Conservation (phyloP, 2,113 vertebrate genomes). For the Gnathonemus longibarbis region DNA sequence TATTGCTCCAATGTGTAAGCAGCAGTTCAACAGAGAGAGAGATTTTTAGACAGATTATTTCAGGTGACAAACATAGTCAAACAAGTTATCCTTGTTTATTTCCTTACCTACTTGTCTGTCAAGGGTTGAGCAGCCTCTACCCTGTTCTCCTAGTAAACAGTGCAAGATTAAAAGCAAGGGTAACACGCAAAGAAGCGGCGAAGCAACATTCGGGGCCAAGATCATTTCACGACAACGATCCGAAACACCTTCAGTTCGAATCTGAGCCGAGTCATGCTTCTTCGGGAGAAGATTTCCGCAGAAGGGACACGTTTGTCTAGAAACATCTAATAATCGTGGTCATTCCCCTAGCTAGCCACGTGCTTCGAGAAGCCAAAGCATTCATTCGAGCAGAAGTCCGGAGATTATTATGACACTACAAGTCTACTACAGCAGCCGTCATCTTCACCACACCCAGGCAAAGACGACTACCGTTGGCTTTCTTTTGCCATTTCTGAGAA, state of each 20-base stretch:
- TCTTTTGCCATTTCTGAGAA: conserved; percentile 6
- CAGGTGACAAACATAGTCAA: neutral
- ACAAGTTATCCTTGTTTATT: neutral
- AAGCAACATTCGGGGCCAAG: conserved; percentile 2
- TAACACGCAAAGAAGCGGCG: conserved; percentile 4
- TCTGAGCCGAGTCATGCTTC: conserved; percentile 12
- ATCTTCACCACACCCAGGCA: conserved; percentile 34
- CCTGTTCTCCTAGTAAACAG: conserved; percentile 6
- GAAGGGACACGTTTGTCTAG: conserved; percentile 16
- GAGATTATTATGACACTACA: conserved; percentile 30
- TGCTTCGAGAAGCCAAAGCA: neutral
- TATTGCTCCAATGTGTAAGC: neutral
- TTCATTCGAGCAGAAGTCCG: conserved; percentile 4
- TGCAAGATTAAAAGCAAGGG: conserved; percentile 1
- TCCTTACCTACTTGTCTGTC: neutral
- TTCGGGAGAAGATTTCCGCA: conserved; percentile 9
- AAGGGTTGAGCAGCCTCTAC: neutral
- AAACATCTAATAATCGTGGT: conserved; percentile 5
- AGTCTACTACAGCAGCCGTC: conserved; percentile 37
- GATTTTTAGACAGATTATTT: neutral
- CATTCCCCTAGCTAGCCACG: neutral
- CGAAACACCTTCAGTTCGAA: neutral
- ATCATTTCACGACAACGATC: neutral
- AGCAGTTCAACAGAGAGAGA: neutral
- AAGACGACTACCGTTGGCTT: conserved; percentile 29